Evolutionary conservation across 2,888 invertebrate species (phyloP).

Genomic region (Epinotia nisella): DNA sequence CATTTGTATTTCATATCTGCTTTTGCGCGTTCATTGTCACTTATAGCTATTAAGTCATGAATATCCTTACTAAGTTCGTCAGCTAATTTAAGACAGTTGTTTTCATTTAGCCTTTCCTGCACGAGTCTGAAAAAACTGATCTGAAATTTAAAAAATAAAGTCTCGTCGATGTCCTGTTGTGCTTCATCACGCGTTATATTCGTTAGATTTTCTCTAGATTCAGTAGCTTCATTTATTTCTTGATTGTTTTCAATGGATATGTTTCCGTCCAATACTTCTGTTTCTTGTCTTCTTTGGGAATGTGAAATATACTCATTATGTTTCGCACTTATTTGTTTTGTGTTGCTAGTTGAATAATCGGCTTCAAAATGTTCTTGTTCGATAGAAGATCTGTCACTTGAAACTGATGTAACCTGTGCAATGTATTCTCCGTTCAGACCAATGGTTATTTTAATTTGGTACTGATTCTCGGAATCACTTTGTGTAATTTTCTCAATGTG

Average conservation of each 20-base stretch:
- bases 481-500: neutral
- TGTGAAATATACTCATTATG: neutral
- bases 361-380: neutral
- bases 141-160: conserved; percentile 17
- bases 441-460: neutral
- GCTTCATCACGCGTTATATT: neutral
- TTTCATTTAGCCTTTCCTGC: neutral
- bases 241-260: neutral
- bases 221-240: neutral
- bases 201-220: neutral
- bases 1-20: conserved; percentile 10
- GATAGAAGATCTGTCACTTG: neutral
- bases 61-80: conserved; percentile 1
- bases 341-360: neutral
- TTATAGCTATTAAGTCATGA: neutral
- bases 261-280: neutral
- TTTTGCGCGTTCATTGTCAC: neutral
- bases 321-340: neutral
- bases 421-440: conserved; percentile 3
- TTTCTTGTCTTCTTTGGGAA: neutral
- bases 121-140: conserved; percentile 1
- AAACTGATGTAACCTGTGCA: neutral
- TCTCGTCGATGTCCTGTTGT: neutral
- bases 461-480: neutral
- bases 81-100: neutral